phyloP scores from a whole-genome alignment of 37 sponge, comb jelly and placozoan species.

The Spongilla lacustris region DNA sequence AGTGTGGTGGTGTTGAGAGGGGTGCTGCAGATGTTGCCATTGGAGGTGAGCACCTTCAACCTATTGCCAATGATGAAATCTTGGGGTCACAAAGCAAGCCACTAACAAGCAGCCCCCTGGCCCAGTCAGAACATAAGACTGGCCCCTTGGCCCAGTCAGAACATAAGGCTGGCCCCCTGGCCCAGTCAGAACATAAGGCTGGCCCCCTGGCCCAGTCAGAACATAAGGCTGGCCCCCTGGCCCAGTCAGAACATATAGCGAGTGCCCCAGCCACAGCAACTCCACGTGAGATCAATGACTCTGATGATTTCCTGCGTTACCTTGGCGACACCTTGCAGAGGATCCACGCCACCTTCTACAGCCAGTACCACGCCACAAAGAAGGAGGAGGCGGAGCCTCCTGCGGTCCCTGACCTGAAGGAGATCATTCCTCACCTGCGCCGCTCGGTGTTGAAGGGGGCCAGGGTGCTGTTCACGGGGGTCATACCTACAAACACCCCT shows the following conservation, averaged over 20 bases:
- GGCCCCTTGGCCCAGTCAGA: not conserved
- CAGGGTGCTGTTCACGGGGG: constrained; percentile 90
- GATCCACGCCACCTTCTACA: constrained; percentile 85
- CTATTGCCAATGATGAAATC: not conserved
- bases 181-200: not conserved
- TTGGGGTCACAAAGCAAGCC: not conserved
- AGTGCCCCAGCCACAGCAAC: not conserved
- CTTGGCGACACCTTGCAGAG: constrained; percentile 59
- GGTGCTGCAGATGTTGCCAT: not conserved
- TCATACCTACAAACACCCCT: constrained; percentile 90
- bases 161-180: not conserved
- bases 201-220: not conserved
- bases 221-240: not conserved
- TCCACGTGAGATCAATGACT: constrained; percentile 64
- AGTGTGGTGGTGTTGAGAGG: not conserved
- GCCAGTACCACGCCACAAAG: constrained; percentile 17
- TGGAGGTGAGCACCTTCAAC: not conserved
- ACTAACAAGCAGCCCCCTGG: not conserved
- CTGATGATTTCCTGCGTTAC: constrained; percentile 74
- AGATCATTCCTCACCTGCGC: constrained; percentile 84
- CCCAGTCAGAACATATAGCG: not conserved
- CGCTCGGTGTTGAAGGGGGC: constrained; percentile 70
- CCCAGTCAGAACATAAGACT: not conserved
- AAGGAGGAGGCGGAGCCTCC: constrained; percentile 22
- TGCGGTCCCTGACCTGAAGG: constrained; percentile 85